Percentiles rank a stretch among this genome's conserved stretches.
These are phyloP conservation scores for Eutolmus rufibarbis DNA, from an alignment of 2,888 invertebrate species.

Conservation along the genomic window DNA sequence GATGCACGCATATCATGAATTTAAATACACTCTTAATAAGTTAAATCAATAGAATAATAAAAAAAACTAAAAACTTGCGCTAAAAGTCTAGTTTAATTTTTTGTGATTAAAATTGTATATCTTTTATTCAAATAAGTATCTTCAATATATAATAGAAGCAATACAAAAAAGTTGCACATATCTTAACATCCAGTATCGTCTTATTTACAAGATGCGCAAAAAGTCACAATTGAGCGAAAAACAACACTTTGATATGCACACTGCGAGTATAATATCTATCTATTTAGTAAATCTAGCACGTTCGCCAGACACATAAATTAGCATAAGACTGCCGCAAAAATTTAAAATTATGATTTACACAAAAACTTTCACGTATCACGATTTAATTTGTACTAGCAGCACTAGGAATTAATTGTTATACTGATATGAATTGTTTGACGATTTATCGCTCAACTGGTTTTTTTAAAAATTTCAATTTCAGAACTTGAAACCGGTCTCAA, in stretches of 20 bases:
- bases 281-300: not conserved
- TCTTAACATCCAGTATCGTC: not conserved
- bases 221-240: not conserved
- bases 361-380: not conserved
- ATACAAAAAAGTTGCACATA: not conserved
- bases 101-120: not conserved
- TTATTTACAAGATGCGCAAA: not conserved
- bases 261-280: not conserved
- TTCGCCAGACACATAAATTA: not conserved
- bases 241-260: not conserved
- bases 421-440: not conserved
- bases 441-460: not conserved
- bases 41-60: too few species aligned
- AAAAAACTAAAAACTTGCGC: too few species aligned
- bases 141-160: not conserved
- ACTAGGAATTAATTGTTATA: not conserved
- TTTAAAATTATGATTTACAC: not conserved
- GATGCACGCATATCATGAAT: too few species aligned
- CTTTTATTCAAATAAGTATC: not conserved
- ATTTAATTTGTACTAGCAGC: not conserved
- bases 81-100: too few species aligned
- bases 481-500: not conserved
- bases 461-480: not conserved
- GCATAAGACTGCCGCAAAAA: not conserved
- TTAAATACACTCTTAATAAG: too few species aligned